These are phyloP conservation scores for Oxycera nigricornis DNA, from an alignment of 2,888 invertebrate genomes.

Conservation along the genomic window DNA sequence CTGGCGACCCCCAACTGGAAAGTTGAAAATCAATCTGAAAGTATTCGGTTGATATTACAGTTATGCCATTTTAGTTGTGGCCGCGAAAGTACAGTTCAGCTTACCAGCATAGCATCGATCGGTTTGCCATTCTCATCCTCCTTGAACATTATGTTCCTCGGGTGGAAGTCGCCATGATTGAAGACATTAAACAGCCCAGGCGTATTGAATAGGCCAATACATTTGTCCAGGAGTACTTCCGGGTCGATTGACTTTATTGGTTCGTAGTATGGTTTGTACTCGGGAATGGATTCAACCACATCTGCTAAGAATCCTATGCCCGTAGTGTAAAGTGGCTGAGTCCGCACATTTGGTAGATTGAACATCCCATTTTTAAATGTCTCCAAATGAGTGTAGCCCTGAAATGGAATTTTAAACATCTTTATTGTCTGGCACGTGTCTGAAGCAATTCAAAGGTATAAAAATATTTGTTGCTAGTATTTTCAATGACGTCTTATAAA, in stretches of 20 bases:
- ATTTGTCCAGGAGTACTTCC: not conserved
- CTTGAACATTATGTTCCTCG: conserved; percentile 24
- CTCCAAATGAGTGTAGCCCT: not conserved
- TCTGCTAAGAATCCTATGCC: not conserved
- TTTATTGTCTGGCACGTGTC: too few relatives aligned
- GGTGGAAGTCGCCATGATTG: conserved; percentile 27
- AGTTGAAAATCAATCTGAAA: too few relatives aligned
- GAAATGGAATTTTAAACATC: too few relatives aligned
- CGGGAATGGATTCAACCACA: not conserved
- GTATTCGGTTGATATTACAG: too few relatives aligned
- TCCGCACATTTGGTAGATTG: not conserved
- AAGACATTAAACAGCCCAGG: conserved; percentile 15
- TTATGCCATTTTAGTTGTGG: too few relatives aligned
- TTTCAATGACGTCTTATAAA: too few relatives aligned
- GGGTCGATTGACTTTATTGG: not conserved
- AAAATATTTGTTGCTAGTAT: too few relatives aligned
- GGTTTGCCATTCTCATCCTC: too few relatives aligned
- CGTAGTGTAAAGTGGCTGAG: not conserved
- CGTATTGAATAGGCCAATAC: not conserved
- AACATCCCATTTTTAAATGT: not conserved
- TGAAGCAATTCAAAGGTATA: too few relatives aligned
- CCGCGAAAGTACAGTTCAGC: too few relatives aligned
- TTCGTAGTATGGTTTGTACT: not conserved
- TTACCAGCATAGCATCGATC: too few relatives aligned
- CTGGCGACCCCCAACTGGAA: too few relatives aligned